phyloP scores from a whole-genome alignment of 2,888 invertebrate genomes.

The Eristalis tenax region DNA sequence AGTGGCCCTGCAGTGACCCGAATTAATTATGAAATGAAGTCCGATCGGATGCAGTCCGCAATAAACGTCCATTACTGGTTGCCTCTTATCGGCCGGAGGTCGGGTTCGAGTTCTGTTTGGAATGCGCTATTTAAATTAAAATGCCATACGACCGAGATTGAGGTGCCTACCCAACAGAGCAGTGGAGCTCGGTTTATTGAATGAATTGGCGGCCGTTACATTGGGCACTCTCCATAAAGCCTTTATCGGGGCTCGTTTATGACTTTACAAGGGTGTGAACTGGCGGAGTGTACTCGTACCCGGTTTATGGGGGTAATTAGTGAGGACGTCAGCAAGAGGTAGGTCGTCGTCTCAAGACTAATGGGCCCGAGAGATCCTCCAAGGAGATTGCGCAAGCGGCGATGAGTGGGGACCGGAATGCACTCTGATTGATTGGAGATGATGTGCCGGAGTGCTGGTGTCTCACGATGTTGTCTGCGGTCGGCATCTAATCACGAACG shows the following conservation, averaged over 20 bases:
- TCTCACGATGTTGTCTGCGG: too few relatives aligned
- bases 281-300: neutral
- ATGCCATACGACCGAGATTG: constrained; percentile 23
- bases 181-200: neutral
- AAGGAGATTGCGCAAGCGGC: neutral
- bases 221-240: neutral
- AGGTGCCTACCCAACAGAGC: neutral
- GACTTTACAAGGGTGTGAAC: neutral
- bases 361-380: neutral
- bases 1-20: constrained; percentile 40
- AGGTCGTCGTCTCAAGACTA: neutral
- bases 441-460: neutral
- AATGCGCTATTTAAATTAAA: constrained; percentile 20
- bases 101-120: neutral
- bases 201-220: neutral
- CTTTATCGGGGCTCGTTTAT: neutral
- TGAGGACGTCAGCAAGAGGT: neutral
- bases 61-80: constrained; percentile 5
- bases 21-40: constrained; percentile 58
- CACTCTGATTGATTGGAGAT: neutral
- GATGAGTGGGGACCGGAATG: neutral
- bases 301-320: neutral
- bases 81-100: constrained; percentile 27
- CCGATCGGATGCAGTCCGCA: constrained; percentile 29
- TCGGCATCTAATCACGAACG: too few relatives aligned